These are phyloP conservation scores for Oryzias dopingdopingensis DNA, from an alignment of 2,797 vertebrate species.

Conservation along the genomic window DNA sequence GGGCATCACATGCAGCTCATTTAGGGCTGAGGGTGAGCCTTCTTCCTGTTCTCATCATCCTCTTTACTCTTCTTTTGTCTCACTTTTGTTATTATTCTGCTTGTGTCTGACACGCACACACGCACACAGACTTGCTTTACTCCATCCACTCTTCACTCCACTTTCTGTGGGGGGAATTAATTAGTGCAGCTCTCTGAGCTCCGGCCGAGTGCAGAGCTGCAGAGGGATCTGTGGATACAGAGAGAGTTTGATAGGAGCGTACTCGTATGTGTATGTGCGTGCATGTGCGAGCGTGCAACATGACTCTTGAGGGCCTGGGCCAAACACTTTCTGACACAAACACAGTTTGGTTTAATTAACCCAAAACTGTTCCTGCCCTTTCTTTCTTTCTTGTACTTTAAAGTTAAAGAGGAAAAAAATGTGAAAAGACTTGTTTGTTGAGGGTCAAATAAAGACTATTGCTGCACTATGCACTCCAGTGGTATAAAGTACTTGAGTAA, in stretches of 20 bases:
- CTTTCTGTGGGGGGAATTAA: constrained; percentile 53
- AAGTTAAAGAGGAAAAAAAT: not conserved
- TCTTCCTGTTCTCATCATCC: not conserved
- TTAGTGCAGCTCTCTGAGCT: constrained; percentile 48
- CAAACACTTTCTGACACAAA: constrained; percentile 11
- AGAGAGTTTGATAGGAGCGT: constrained; percentile 34
- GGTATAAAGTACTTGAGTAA: too few relatives aligned
- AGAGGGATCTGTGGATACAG: constrained; percentile 28
- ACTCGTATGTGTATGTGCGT: constrained; percentile 24
- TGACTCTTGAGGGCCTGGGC: constrained; percentile 15
- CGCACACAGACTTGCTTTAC: constrained; percentile 10
- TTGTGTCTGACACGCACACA: constrained; percentile 15
- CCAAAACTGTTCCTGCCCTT: not conserved
- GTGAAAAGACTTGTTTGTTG: too few relatives aligned
- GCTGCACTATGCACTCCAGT: too few relatives aligned
- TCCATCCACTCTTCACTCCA: constrained; percentile 23
- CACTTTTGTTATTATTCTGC: constrained; percentile 36
- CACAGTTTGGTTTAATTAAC: constrained; percentile 16
- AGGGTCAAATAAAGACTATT: too few relatives aligned
- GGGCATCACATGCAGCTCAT: constrained; percentile 3
- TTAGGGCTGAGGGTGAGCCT: constrained; percentile 2
- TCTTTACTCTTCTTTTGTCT: constrained; percentile 20
- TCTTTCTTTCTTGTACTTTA: not conserved
- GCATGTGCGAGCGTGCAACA: constrained; percentile 7
- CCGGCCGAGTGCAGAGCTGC: constrained; percentile 20